Conservation (phyloP, 1,140 invertebrate genomes). For the Temnothorax curvispinosus region DNA sequence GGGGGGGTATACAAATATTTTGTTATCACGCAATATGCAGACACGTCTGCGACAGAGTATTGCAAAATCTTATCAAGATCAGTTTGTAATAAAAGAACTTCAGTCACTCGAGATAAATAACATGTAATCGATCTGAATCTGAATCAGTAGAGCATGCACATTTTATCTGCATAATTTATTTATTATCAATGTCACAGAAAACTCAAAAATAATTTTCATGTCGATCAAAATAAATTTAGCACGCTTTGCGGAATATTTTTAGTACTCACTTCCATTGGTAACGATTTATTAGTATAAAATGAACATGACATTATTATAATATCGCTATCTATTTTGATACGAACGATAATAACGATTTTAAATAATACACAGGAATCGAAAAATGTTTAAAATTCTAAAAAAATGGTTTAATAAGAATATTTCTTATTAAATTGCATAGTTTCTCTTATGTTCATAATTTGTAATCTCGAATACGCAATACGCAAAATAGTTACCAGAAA, state of each 20-base stretch:
- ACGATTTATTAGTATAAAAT: background rate
- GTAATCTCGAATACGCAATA: background rate
- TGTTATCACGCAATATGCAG: constrained; percentile 15
- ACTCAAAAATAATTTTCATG: background rate
- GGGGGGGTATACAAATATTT: constrained; percentile 53
- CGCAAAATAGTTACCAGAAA: background rate
- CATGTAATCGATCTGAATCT: background rate
- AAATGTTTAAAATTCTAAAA: background rate
- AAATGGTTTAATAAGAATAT: background rate
- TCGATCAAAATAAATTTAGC: background rate
- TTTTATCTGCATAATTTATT: background rate
- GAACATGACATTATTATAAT: no score
- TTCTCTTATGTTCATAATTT: background rate
- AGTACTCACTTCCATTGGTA: background rate
- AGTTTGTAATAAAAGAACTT: background rate
- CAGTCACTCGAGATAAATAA: background rate
- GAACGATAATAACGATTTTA: background rate
- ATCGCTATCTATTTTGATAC: background rate
- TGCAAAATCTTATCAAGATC: background rate
- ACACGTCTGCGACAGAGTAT: background rate
- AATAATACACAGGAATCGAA: background rate
- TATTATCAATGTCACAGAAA: background rate
- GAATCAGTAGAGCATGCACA: background rate
- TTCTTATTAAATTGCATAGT: background rate
- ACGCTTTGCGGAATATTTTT: background rate